A percentile compares a stretch with the other conserved stretches of the same genome.
phyloP scores from a whole-genome alignment of 2,888 invertebrate genomes.

The Ctena decussata region DNA sequence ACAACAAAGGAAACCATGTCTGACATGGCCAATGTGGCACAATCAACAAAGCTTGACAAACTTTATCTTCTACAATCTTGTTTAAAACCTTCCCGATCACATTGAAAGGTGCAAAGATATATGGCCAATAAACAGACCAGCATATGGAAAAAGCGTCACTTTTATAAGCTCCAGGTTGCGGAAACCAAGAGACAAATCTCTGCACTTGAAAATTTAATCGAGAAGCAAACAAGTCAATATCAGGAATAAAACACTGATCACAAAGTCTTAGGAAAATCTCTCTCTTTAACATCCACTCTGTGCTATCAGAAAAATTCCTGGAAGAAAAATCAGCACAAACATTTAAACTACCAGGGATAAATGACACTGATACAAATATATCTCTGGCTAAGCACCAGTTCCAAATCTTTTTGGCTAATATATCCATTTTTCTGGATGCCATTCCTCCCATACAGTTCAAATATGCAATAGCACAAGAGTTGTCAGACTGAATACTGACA shows the following conservation, averaged over 20 bases:
- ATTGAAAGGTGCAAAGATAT: constrained; percentile 62
- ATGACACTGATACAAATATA: constrained; percentile 27
- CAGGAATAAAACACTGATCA: constrained; percentile 42
- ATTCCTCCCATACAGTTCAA: constrained; percentile 39
- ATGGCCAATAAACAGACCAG: constrained; percentile 35
- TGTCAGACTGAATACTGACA: constrained; percentile 28
- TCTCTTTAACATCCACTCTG: constrained; percentile 58
- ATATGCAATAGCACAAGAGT: constrained; percentile 25
- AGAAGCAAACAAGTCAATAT: constrained; percentile 59
- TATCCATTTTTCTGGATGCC: constrained; percentile 22
- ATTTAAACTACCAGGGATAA: constrained; percentile 10
- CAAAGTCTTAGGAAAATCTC: constrained; percentile 29
- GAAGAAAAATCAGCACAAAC: constrained; percentile 23
- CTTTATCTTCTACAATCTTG: constrained; percentile 47
- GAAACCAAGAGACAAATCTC: constrained; percentile 49
- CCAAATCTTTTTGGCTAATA: constrained; percentile 28
- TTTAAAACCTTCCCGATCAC: constrained; percentile 44
- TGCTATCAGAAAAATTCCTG: constrained; percentile 50
- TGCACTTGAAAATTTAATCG: constrained; percentile 25
- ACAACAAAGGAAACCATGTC: constrained; percentile 53
- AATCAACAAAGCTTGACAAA: constrained; percentile 41
- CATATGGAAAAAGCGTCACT: constrained; percentile 54
- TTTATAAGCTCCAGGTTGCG: constrained; percentile 37
- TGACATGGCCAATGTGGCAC: constrained; percentile 54
- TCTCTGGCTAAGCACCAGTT: constrained; percentile 31